phyloP scores from a whole-genome alignment of 2,113 vertebrate species.

The Procavia capensis region DNA sequence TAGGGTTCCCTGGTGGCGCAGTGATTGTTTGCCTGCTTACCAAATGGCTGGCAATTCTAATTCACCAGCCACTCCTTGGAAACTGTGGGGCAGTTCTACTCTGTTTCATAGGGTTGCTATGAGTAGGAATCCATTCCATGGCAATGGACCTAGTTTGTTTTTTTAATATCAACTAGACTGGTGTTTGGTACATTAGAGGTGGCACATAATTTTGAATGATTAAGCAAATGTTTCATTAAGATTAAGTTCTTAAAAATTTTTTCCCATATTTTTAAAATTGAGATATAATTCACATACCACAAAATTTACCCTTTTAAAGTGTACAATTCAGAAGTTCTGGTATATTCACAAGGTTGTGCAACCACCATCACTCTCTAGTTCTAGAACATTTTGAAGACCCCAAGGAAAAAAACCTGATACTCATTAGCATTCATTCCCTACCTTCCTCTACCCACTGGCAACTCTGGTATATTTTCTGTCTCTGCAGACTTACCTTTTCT shows the following conservation, averaged over 20 bases:
- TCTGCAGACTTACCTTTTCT: neutral
- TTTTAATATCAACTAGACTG: neutral
- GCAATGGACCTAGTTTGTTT: too few relatives aligned
- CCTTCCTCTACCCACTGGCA: neutral
- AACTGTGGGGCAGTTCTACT: too few relatives aligned
- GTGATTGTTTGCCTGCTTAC: too few relatives aligned
- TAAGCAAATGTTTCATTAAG: neutral
- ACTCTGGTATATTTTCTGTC: conserved; percentile 3
- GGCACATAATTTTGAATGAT: neutral
- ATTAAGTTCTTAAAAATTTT: neutral
- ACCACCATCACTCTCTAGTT: neutral
- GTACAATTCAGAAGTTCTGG: neutral
- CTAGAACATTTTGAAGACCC: neutral
- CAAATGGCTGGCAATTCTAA: too few relatives aligned
- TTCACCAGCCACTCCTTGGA: too few relatives aligned
- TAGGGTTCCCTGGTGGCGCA: neutral
- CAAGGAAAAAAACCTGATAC: neutral
- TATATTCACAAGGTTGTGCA: neutral
- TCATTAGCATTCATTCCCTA: neutral
- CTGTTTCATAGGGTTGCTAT: too few relatives aligned
- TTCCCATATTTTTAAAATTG: neutral
- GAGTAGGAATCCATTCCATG: too few relatives aligned
- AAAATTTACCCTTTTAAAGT: neutral
- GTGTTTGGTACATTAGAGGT: neutral
- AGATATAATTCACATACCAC: neutral